Percentiles rank a stretch among this genome's conserved stretches.
Conservation (phyloP, 2,797 vertebrate genomes). For the Melanitta fusca region DNA sequence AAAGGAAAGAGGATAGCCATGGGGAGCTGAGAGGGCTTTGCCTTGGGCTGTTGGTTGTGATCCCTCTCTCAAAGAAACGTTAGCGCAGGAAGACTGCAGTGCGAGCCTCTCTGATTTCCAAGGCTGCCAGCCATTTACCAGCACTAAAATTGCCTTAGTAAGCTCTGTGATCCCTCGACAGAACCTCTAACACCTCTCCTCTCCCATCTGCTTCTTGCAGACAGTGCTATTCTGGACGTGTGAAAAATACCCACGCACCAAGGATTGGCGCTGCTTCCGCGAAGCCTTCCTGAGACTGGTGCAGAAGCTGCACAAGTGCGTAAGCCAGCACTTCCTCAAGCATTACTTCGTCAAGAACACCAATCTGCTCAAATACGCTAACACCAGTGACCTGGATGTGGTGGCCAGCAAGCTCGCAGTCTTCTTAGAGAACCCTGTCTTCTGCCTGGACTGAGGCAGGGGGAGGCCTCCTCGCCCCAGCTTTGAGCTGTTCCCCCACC, state of each 20-base stretch:
- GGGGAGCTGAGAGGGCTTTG: background rate
- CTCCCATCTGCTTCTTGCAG: conserved; percentile 71
- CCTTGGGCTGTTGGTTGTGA: background rate
- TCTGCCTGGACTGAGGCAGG: conserved; percentile 68
- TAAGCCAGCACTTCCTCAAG: conserved; percentile 84
- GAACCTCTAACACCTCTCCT: conserved; percentile 34
- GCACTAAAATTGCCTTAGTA: conserved; percentile 36
- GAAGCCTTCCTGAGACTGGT: conserved; percentile 81
- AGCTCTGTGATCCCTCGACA: conserved; percentile 55
- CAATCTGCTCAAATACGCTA: conserved; percentile 85
- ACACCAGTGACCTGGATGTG: conserved; percentile 78
- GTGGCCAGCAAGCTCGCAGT: conserved; percentile 79
- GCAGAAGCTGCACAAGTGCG: conserved; percentile 84
- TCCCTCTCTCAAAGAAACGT: background rate
- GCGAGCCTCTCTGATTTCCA: background rate
- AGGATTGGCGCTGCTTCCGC: conserved; percentile 81
- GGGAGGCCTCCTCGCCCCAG: background rate
- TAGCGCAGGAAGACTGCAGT: background rate
- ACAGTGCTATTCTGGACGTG: conserved; percentile 89
- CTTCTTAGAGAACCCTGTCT: conserved; percentile 80
- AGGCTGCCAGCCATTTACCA: conserved; percentile 8
- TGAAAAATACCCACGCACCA: conserved; percentile 83
- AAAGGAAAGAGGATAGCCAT: background rate
- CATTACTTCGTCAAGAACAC: conserved; percentile 83
- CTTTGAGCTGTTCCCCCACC: background rate